Evolutionary conservation across 2,797 vertebrate genomes (phyloP), one percentile per base, ranked within the genome.

Genomic region (Hoplostethus mediterraneus): DNA sequence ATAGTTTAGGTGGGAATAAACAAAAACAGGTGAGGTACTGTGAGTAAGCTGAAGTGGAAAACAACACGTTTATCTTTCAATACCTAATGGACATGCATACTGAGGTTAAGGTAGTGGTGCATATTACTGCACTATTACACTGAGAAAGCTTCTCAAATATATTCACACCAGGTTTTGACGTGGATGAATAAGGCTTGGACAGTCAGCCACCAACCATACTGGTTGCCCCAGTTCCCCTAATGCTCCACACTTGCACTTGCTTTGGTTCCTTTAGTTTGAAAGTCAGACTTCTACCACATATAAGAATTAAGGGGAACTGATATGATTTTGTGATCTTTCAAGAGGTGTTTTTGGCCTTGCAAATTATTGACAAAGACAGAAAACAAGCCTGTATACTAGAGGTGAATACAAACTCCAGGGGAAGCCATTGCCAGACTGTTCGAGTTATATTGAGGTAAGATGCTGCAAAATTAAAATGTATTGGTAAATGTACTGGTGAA

Each of bases 291-390:
- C 21, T 21, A 38, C 60, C 31, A 25, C 10, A 49, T 48, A 58
- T 33, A 71, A 44, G 56, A 40, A 67, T 25, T 64, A 2, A 28
- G 17, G n/a, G 16, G 10, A 36, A 51, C 10, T 71, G 42, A 58
- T 52, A 17, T 58, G 65, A 62, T 21, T 77, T 67, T 67, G 60
- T 67, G 79, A 72, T 64, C 10, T 28, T 69, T 73, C 51, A 51
- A 62, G 16, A 56, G 73, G 44, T 48, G 12, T 75, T 80, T 76
- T 73, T 85, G 44, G 69, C 56, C 56, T 87, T 73, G 75, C 54
- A 75, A 75, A 57, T 78, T 70, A 85, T 63, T 84, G 64, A 78
- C 67, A 59, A 66, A 63, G 70, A 40, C 11, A 60, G 45, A 31
- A 61, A 75, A 45, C n/a, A 73, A 21, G 17, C n/a, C 33, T 31